Evolutionary conservation across 2,797 vertebrate genomes (phyloP).

Genomic region (Amazonetta brasiliensis): DNA sequence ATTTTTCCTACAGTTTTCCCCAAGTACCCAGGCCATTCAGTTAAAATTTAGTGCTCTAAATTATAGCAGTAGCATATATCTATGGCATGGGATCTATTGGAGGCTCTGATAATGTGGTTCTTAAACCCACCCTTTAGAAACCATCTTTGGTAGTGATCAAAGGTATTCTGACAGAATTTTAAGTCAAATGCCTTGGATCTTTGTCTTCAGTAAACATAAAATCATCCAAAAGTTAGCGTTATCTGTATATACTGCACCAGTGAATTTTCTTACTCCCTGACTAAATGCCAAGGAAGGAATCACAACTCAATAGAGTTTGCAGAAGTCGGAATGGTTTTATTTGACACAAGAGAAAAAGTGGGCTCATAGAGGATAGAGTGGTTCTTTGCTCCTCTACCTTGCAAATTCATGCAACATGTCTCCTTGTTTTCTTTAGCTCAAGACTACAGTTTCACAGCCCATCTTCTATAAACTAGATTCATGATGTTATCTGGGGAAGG

Average conservation of each 20-base stretch:
- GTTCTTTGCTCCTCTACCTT: not conserved
- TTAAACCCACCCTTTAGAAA: not conserved
- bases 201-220: not conserved
- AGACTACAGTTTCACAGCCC: not conserved
- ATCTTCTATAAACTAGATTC: not conserved
- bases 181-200: not conserved
- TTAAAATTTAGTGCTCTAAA: not conserved
- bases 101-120: not conserved
- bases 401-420: not conserved
- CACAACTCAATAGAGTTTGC: not conserved
- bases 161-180: not conserved
- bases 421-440: no score
- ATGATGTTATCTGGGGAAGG: conserved; percentile 6
- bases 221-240: not conserved
- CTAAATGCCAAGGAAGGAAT: not conserved
- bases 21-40: not conserved
- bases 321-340: not conserved
- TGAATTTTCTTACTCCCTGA: not conserved
- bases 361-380: not conserved
- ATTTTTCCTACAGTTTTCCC: conserved; percentile 31
- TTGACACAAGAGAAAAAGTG: not conserved
- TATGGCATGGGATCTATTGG: not conserved
- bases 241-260: not conserved
- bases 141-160: not conserved
- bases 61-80: not conserved